Base-by-base conservation (phyloP, 2,888 invertebrate species). In the Petrolisthes cinctipes region DNA sequence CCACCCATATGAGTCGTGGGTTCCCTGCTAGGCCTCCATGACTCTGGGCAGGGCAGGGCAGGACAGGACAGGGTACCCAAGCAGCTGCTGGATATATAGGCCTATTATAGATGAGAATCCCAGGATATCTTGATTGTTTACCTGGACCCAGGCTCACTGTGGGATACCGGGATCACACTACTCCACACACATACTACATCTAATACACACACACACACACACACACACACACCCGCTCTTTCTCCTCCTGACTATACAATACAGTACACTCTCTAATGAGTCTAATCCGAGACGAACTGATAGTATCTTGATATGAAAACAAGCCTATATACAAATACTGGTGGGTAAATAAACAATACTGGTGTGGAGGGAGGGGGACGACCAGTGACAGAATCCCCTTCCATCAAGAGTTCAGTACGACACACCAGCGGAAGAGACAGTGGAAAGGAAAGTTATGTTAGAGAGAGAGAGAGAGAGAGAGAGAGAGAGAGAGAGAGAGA, bases 401-500 rank as follows among this genome's bases (percentile, higher is more conserved):
- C 37, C 37, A 37, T 37, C 37, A 37, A 37, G 37, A 37, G 37
- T 37, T 37, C 37, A 37, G 37, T 37, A 37, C 0, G 37, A 37
- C 37, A 37, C 37, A 37, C 37, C 37, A 61, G 61, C 6, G 71
- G n/a, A 20, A 71, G 71, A 71, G 20, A n/a, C n/a, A 11, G 20
- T n/a, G 71, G 20, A 6, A 11, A 20, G n/a, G 71, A n/a, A n/a
- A 71, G 71, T 61, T 61, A 61, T 4, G 71, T 4, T 2, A 71
- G 71, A 71, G 71, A 71, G 71, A 71, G 71, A 71, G 71, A 71
- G 71, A 71, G 14, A n/a, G 20, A n/a, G 20, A 71, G 71, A 71
- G 71, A 71, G 71, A 71, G 76, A 7, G 37, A 37, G 51, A 20
- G 71, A n/a, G 71, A 71, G 17, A 71, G 17, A 71, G 71, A 17